A percentile compares a stretch with the other conserved stretches of the same genome.
phyloP scores from a whole-genome alignment of 1,140 invertebrate genomes.

The Heliconius melpomene region DNA sequence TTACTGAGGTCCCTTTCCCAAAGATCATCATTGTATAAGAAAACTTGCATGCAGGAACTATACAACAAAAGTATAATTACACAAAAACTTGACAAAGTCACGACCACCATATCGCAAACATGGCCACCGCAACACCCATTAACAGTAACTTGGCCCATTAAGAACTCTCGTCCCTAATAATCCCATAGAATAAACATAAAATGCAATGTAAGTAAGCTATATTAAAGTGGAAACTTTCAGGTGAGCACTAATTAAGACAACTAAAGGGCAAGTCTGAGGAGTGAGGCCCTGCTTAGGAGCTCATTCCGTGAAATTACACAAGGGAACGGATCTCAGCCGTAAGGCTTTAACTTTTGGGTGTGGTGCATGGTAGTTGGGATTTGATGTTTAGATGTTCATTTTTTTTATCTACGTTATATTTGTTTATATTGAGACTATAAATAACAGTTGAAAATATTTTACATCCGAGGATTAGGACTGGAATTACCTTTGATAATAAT shows the following conservation, averaged over 20 bases:
- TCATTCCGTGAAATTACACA: slow-evolving; percentile 74
- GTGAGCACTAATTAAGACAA: slow-evolving; percentile 61
- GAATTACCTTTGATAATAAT: too few species aligned
- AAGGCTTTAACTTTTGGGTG: slow-evolving; percentile 53
- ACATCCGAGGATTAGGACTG: too few species aligned
- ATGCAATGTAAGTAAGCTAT: slow-evolving; percentile 50
- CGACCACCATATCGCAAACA: neutral
- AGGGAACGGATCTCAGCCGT: slow-evolving; percentile 59
- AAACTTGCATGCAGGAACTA: neutral
- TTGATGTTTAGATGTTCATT: neutral
- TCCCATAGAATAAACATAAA: slow-evolving; percentile 46
- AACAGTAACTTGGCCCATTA: slow-evolving; percentile 1
- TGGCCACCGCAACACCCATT: neutral
- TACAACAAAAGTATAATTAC: neutral
- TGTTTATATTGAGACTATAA: too few species aligned
- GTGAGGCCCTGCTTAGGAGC: slow-evolving; percentile 63
- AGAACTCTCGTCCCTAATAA: slow-evolving; percentile 12
- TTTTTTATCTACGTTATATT: too few species aligned
- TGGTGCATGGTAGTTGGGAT: slow-evolving; percentile 26
- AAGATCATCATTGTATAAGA: too few species aligned
- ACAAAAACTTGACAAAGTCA: neutral
- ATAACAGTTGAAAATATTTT: too few species aligned
- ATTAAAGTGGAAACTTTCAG: slow-evolving; percentile 61
- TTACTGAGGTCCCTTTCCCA: too few species aligned
- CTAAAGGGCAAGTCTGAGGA: slow-evolving; percentile 54